These are phyloP conservation scores for Heterodera filipjevi DNA, from an alignment of 2,888 invertebrate species.

Conservation along the genomic window DNA sequence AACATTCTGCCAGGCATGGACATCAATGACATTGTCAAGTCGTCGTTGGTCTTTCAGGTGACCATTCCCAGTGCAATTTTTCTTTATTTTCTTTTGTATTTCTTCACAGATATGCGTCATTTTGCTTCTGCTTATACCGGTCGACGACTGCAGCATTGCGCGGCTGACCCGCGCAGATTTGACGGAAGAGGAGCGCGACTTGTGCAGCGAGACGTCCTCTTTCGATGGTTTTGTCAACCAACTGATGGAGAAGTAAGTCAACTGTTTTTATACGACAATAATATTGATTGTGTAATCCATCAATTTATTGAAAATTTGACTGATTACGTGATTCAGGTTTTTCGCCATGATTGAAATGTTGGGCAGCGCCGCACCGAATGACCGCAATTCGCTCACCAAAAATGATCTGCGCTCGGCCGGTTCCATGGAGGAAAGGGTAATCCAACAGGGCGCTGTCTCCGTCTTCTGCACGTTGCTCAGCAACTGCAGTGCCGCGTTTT, in stretches of 20 bases:
- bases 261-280: not conserved
- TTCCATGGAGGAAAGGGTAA: constrained; percentile 48
- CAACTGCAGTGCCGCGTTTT: constrained; percentile 49
- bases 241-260: constrained; percentile 75
- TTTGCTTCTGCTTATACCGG: constrained; percentile 78
- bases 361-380: constrained; percentile 33
- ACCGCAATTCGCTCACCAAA: constrained; percentile 26
- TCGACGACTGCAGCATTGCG: constrained; percentile 83
- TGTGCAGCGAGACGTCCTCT: constrained; percentile 81
- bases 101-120: constrained; percentile 66
- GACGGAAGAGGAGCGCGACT: constrained; percentile 76
- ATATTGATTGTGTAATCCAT: too few relatives aligned
- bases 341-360: constrained; percentile 43
- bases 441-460: constrained; percentile 48
- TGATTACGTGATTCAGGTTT: constrained; percentile 16
- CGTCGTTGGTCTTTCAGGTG: constrained; percentile 65
- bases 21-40: constrained; percentile 79
- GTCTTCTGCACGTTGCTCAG: constrained; percentile 47
- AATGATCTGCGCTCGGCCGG: not conserved
- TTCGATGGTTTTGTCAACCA: constrained; percentile 87
- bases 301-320: too few relatives aligned
- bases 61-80: not conserved
- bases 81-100: not conserved
- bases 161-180: constrained; percentile 74
- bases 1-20: constrained; percentile 85